These are phyloP conservation scores for Brachionus calyciflorus DNA, from an alignment of 1,140 invertebrate species.

Conservation along the genomic window DNA sequence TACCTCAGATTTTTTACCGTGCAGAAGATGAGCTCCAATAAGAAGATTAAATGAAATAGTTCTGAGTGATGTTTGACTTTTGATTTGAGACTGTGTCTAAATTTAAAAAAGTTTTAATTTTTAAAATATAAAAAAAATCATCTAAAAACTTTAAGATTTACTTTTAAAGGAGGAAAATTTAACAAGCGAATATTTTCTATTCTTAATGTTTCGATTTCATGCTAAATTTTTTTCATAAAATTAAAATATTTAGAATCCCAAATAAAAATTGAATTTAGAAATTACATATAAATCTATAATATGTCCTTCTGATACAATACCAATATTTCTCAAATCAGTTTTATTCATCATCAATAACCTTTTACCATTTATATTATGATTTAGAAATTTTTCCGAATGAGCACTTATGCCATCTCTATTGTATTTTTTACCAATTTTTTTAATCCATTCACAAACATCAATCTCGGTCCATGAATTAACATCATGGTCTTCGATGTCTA, in stretches of 20 bases:
- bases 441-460: slow-evolving; percentile 54
- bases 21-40: slow-evolving; percentile 10
- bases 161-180: slow-evolving; percentile 50
- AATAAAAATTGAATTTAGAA: slow-evolving; percentile 40
- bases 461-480: slow-evolving; percentile 61
- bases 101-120: background rate
- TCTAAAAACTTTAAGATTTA: slow-evolving; percentile 30
- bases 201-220: slow-evolving; percentile 50
- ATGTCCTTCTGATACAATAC: slow-evolving; percentile 58
- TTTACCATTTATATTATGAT: slow-evolving; percentile 59
- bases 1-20: slow-evolving; percentile 9
- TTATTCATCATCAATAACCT: slow-evolving; percentile 54
- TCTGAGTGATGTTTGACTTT: background rate
- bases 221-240: slow-evolving; percentile 34
- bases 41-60: slow-evolving; percentile 15
- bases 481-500: slow-evolving; percentile 57
- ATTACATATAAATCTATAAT: slow-evolving; percentile 52
- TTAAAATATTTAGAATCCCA: background rate
- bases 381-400: slow-evolving; percentile 57
- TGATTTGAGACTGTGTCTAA: slow-evolving; percentile 17
- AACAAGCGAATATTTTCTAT: slow-evolving; percentile 50
- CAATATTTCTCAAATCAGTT: slow-evolving; percentile 56
- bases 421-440: slow-evolving; percentile 34
- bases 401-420: slow-evolving; percentile 53
- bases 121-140: background rate